These are phyloP conservation scores for Calonectris borealis DNA, from an alignment of 2,113 vertebrate species.

Conservation along the genomic window DNA sequence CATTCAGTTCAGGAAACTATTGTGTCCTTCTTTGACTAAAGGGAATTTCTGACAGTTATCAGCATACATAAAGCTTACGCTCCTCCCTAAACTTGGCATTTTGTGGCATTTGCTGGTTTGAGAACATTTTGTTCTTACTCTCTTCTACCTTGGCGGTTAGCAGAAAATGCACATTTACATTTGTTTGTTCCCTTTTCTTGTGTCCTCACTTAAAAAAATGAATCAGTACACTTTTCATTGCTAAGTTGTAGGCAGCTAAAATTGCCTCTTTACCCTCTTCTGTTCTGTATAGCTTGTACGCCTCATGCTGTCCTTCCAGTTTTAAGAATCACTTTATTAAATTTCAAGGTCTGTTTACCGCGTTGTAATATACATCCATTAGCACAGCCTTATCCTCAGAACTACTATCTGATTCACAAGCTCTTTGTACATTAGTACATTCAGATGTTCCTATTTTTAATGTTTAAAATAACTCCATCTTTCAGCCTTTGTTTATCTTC, in stretches of 20 bases:
- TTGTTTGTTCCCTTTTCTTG: not conserved
- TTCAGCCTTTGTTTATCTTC: not conserved
- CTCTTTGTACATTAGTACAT: not conserved
- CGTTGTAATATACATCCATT: not conserved
- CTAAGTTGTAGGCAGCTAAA: not conserved
- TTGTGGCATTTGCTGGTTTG: not conserved
- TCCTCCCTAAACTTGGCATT: not conserved
- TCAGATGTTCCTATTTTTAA: constrained; percentile 24
- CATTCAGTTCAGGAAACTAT: not conserved
- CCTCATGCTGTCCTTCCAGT: not conserved
- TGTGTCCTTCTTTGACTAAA: not conserved
- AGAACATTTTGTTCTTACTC: not conserved
- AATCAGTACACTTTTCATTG: not conserved
- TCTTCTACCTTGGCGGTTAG: not conserved
- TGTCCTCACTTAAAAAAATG: not conserved
- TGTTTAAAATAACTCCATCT: not conserved
- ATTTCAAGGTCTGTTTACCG: not conserved
- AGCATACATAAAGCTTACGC: not conserved
- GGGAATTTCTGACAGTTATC: not conserved
- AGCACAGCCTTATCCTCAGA: not conserved
- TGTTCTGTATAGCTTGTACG: not conserved
- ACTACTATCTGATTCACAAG: not conserved
- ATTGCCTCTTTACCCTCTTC: not conserved
- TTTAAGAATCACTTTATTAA: not conserved
- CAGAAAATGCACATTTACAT: not conserved